Base-by-base conservation (phyloP, 2,888 invertebrate species). In the Eumerus sabulonum region DNA sequence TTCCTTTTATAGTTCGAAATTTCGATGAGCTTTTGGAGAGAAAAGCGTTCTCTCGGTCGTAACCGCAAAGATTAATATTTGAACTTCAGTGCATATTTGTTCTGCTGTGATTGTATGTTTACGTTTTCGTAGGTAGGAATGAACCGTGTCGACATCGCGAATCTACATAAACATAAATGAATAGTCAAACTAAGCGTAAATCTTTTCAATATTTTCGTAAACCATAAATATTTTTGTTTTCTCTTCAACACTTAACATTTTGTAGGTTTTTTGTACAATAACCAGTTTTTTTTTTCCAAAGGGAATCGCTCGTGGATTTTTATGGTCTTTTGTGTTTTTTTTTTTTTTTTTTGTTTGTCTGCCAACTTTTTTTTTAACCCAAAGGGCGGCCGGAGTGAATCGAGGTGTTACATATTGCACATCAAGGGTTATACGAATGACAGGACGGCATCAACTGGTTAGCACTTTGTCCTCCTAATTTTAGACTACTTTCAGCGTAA, bases 211-310 rank as follows among this genome's bases (percentile, higher is more conserved):
- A 27, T 27, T 27, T 27, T 27, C 27, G 27, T 27, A 27, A 27
- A 2, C 27, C 27, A 27, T 7, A 70, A 45, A 11, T 2, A 12
- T 13, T 66, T 44, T 68, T 38, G 5, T 51, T 67, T 19, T 18
- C 2, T 13, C 13, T 27, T 62, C n/a, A n/a, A n/a, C n/a, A n/a
- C n/a, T n/a, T n/a, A n/a, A n/a, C n/a, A n/a, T 50, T 48, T 70
- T 62, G 40, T 70, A 62, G 62, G 35, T 64, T 17, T 38, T 11
- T 38, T n/a, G n/a, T n/a, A n/a, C n/a, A n/a, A 38, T 50, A 56
- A 42, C 16, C 35, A 35, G 11, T 57, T 66, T 76, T 62, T 60
- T 59, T 57, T 66, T 76, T 62, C 53, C 59, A 67, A 72, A 67
- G 76, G 67, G 66, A 76, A 67, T 17, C 76, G 40, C 56, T 45